These are phyloP conservation scores for Conger conger DNA, from an alignment of 2,113 vertebrate species.

Conservation along the genomic window DNA sequence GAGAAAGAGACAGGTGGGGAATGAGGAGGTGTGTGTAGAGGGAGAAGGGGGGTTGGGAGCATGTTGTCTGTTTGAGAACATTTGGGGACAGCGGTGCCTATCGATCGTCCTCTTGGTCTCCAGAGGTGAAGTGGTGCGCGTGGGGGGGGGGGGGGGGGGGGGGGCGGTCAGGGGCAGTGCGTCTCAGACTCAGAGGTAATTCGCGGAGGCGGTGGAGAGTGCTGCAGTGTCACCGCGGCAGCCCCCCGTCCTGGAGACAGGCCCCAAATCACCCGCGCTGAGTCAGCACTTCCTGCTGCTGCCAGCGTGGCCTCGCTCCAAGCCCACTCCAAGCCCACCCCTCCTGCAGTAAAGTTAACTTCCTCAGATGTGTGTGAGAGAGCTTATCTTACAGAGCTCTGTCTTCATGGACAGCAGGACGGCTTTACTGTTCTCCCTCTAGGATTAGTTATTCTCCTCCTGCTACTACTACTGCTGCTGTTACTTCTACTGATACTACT, in stretches of 20 bases:
- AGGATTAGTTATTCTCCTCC: too few relatives aligned
- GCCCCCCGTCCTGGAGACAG: background rate
- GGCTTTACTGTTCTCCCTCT: background rate
- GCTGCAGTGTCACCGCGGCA: slow-evolving; percentile 23
- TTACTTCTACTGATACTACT: too few relatives aligned
- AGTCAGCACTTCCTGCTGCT: slow-evolving; percentile 18
- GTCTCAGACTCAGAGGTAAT: background rate
- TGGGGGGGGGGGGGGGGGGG: background rate
- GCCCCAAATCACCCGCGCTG: background rate
- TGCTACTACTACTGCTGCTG: too few relatives aligned
- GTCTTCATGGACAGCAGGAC: background rate
- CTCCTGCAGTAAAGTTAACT: slow-evolving; percentile 18
- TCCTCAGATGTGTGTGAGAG: background rate
- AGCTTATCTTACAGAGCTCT: background rate
- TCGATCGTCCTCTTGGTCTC: background rate
- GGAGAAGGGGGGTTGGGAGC: background rate
- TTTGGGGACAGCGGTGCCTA: background rate
- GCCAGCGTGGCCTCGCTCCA: background rate
- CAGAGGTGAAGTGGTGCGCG: background rate
- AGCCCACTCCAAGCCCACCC: background rate
- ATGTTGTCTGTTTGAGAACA: too few relatives aligned
- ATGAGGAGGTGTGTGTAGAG: background rate
- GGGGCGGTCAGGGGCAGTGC: background rate
- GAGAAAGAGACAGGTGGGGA: background rate
- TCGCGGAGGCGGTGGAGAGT: slow-evolving; percentile 1